These are phyloP conservation scores for Motacilla tschutschensis DNA, from an alignment of 2,113 vertebrate genomes.

Conservation along the genomic window DNA sequence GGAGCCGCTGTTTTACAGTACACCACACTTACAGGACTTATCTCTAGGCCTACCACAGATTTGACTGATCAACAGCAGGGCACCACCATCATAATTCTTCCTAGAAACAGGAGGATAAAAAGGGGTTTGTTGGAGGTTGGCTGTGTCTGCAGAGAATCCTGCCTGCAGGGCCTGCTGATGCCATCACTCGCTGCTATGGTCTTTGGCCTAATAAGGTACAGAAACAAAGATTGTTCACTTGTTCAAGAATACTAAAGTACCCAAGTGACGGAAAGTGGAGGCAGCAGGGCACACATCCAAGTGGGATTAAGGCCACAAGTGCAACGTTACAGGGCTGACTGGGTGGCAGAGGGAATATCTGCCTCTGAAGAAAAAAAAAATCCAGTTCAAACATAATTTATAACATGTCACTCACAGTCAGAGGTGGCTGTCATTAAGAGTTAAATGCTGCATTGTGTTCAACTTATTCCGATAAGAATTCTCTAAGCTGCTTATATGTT, in stretches of 20 bases:
- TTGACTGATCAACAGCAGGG: slow-evolving; percentile 81
- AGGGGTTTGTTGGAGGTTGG: slow-evolving; percentile 86
- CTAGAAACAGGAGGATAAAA: slow-evolving; percentile 84
- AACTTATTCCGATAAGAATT: slow-evolving; percentile 57
- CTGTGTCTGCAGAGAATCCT: slow-evolving; percentile 78
- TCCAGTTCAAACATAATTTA: slow-evolving; percentile 68
- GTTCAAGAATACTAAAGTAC: slow-evolving; percentile 69
- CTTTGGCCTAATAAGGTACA: slow-evolving; percentile 79
- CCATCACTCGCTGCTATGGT: slow-evolving; percentile 77
- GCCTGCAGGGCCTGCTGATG: slow-evolving; percentile 76
- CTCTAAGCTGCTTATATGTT: slow-evolving; percentile 62
- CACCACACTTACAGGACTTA: slow-evolving; percentile 82
- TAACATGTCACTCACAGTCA: slow-evolving; percentile 63
- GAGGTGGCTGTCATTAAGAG: slow-evolving; percentile 64
- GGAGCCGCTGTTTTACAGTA: slow-evolving; percentile 84
- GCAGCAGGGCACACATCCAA: slow-evolving; percentile 73
- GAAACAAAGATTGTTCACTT: slow-evolving; percentile 81
- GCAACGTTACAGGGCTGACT: slow-evolving; percentile 62
- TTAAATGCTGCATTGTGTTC: slow-evolving; percentile 57
- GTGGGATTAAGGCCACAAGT: slow-evolving; percentile 75
- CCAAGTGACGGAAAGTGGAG: slow-evolving; percentile 67
- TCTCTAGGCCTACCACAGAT: slow-evolving; percentile 82
- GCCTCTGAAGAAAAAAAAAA: slow-evolving; percentile 33
- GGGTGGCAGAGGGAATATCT: slow-evolving; percentile 64
- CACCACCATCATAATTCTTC: slow-evolving; percentile 84